A percentile compares a stretch with the other conserved stretches of the same genome.
Conservation (phyloP, 2,888 invertebrate genomes). For the Toxonevra muliebris region DNA sequence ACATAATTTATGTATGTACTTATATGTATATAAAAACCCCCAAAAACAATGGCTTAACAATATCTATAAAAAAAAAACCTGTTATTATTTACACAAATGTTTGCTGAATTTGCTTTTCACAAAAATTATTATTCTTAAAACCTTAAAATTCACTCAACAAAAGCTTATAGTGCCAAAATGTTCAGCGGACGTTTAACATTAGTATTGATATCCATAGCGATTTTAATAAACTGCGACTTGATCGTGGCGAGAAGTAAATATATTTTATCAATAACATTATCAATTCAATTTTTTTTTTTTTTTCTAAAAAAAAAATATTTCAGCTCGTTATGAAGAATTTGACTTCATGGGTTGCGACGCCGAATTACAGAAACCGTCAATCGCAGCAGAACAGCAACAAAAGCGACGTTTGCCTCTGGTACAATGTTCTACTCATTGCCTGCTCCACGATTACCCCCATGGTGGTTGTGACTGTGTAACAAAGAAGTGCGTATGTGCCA, state of each 20-base stretch:
- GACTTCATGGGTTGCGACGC: background rate
- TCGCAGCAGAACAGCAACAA: too few species aligned
- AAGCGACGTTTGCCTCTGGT: background rate
- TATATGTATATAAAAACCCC: too few species aligned
- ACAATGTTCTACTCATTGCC: background rate
- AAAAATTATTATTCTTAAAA: too few species aligned
- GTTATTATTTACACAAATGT: too few species aligned
- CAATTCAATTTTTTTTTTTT: background rate
- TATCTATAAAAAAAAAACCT: too few species aligned
- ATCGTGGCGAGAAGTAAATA: conserved; percentile 6
- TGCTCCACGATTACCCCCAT: background rate
- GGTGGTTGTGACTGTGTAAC: conserved; percentile 27
- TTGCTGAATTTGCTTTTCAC: too few species aligned
- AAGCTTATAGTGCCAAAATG: too few species aligned
- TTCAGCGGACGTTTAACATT: background rate
- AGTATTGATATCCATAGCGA: background rate
- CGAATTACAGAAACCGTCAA: background rate
- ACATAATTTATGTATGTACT: too few species aligned
- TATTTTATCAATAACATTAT: background rate
- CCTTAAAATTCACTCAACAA: too few species aligned
- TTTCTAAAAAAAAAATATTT: background rate
- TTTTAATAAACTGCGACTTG: background rate
- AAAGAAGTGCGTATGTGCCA: conserved; percentile 26
- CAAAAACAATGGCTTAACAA: too few species aligned
- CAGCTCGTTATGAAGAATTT: conserved; percentile 13